Evolutionary conservation across 2,888 invertebrate genomes (phyloP), one percentile per base, ranked within the genome.

Genomic region (Nomada ruficornis): DNA sequence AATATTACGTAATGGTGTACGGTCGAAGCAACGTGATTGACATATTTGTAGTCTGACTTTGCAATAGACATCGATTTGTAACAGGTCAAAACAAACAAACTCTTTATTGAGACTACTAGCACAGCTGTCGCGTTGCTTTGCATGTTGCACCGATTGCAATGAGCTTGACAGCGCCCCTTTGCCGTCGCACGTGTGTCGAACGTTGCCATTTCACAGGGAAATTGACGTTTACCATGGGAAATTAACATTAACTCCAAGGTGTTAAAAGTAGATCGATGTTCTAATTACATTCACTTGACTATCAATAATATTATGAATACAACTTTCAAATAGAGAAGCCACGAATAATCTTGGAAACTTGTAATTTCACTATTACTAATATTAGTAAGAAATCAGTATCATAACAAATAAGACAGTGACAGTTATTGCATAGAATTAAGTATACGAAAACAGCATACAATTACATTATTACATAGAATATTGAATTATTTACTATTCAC

Each of bases 1-100:
- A 18, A 29, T 20, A 50, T 60, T 60, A 10, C 18, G 18, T 52
- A 42, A 23, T 29, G 9, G 36, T 29, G 29, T 36, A 23, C 23
- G 15, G 13, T 52, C 52, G 44, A 52, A 50, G 50, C 9, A 23
- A 71, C 52, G 62, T 62, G 50, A 52, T 44, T 11, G n/a, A 15
- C 29, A 20, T 57, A 69, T 52, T 52, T 52, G 23, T 23, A 71
- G 36, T 71, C 50, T 52, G 23, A 62, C 52, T 52, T 18, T 10
- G 13, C 18, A 29, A 54, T 18, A 36, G 36, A 62, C 36, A 71
- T 15, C 50, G 36, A 62, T 71, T 52, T 62, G 42, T 71, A 62
- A 60, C 52, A 71, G 50, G 18, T 18, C 62, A 23, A 71, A 50
- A 42, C 50, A 60, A 60, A 50, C 50, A 29, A 60, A 10, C 50